Conservation (phyloP, 1,140 invertebrate genomes). For the Neodiprion pinetum region DNA sequence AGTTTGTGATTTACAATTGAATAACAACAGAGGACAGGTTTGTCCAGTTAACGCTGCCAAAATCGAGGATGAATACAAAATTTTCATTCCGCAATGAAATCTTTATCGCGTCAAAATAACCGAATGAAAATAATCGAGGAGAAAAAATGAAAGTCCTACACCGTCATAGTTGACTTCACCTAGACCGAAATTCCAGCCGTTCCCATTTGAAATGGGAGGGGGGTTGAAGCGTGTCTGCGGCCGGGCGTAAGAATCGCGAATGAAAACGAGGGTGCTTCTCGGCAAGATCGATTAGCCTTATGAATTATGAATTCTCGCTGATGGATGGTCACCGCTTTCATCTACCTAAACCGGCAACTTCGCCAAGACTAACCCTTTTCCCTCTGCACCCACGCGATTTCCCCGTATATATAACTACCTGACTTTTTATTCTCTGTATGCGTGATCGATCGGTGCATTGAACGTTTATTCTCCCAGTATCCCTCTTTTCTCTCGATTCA, state of each 20-base stretch:
- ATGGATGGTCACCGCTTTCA: background rate
- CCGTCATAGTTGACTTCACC: too few species aligned
- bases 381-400: background rate
- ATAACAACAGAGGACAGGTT: too few species aligned
- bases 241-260: background rate
- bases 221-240: too few species aligned
- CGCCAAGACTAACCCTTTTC: background rate
- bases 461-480: background rate
- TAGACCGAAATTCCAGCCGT: too few species aligned
- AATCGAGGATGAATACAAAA: too few species aligned
- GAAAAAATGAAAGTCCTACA: too few species aligned
- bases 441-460: background rate
- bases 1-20: too few species aligned
- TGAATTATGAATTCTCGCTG: slow-evolving; percentile 16
- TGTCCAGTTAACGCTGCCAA: too few species aligned
- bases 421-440: background rate
- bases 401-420: background rate
- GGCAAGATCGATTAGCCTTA: slow-evolving; percentile 14
- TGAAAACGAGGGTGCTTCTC: background rate
- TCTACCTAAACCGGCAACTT: background rate
- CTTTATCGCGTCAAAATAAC: too few species aligned
- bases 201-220: too few species aligned
- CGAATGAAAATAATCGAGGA: too few species aligned
- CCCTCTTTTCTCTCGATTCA: background rate
- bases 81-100: too few species aligned